Evolutionary conservation across 1,140 invertebrate genomes (phyloP), one percentile per base, ranked within the genome.

Genomic region (Periplaneta americana): DNA sequence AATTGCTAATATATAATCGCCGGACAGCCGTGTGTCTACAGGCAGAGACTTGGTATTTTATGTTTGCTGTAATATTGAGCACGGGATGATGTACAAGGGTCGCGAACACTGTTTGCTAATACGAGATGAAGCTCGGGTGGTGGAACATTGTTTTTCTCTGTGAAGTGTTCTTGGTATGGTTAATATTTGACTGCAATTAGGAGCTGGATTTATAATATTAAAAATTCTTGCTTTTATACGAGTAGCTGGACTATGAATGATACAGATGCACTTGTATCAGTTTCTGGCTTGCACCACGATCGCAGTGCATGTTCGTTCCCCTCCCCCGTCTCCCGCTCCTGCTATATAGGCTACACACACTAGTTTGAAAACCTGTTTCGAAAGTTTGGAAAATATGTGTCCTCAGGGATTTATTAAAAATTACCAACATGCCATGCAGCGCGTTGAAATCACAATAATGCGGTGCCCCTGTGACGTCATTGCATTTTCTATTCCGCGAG

Each of bases 391-490:
- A 80, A 80, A 32, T 80, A 74, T 80, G 18, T 80, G 79, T 80
- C 79, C 79, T 48, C 18, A 22, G 75, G 81, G 75, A 75, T 77
- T 81, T 81, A 81, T 81, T 81, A 81, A 81, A 81, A 81, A 78
- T 81, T 81, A 76, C 39, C 81, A 57, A 39, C 81, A 78, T 81
- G 81, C 81, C 36, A 81, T 81, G 74, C 76, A 35, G 32, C 76
- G 76, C 76, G 81, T 81, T 81, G 57, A 81, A 81, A 81, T 81
- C 81, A 75, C 81, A 81, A 81, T 81, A 81, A 32, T 78, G 57
- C 17, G 80, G 37, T 34, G 66, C 2, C 34, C 34, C n/a, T 17
- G 11, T 22, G 32, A 57, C 57, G 34, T 66, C 34, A 35, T 28
- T 33, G 66, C 66, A 57, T 35, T 35, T 48, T 36, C 57, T 35